Evolutionary conservation across 2,888 invertebrate genomes (phyloP).

Genomic region (Drosophila mimetica): DNA sequence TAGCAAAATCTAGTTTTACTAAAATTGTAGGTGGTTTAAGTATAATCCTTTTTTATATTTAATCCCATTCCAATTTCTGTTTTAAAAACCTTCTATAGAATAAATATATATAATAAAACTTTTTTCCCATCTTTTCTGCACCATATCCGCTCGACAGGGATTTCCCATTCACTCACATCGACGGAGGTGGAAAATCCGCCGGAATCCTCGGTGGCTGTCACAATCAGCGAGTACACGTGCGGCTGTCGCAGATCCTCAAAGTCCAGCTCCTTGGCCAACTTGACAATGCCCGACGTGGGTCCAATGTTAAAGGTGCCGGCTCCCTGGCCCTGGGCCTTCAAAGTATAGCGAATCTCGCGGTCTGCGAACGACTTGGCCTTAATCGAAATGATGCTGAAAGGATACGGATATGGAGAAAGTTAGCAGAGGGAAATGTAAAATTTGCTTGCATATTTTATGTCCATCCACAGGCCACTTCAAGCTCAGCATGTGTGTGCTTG

Average conservation of each 20-base stretch:
- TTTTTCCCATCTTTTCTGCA: not conserved
- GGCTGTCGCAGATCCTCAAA: conserved; percentile 98
- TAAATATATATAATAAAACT: not conserved
- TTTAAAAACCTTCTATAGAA: no score
- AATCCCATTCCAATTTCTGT: no score
- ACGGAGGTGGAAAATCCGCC: conserved; percentile 98
- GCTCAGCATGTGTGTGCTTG: conserved; percentile 30
- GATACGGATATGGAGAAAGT: conserved; percentile 14
- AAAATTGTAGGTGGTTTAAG: no score
- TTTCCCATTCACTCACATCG: conserved; percentile 87
- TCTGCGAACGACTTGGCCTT: conserved; percentile 99
- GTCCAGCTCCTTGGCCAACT: conserved; percentile 97
- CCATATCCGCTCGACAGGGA: not conserved
- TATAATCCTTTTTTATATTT: no score
- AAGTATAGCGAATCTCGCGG: conserved; percentile 96
- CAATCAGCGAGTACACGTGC: conserved; percentile 95
- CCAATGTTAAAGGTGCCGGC: conserved; percentile 98
- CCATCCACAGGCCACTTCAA: conserved; percentile 29
- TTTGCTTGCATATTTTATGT: conserved; percentile 59
- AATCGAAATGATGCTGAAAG: conserved; percentile 95
- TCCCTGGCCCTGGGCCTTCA: conserved; percentile 97
- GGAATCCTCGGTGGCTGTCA: conserved; percentile 98
- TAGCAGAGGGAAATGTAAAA: conserved; percentile 44
- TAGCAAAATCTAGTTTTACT: not conserved
- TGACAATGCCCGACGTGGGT: conserved; percentile 96